Evolutionary conservation across 2,113 vertebrate species (phyloP).

Genomic region (human (Homo sapiens)): GRCh38 chr2:29895001-29895500

Average conservation of each 20-base stretch:
- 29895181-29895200: slow-evolving; percentile 50
- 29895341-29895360: neutral
- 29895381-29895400: slow-evolving; percentile 41
- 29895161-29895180: slow-evolving; percentile 55
- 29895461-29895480: neutral
- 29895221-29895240: slow-evolving; percentile 49
- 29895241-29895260: neutral
- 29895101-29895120: slow-evolving; percentile 85
- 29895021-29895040: slow-evolving; percentile 72
- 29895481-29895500: neutral
- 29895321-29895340: slow-evolving; percentile 50
- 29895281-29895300: slow-evolving; percentile 33
- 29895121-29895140: slow-evolving; percentile 77
- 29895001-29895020: slow-evolving; percentile 74
- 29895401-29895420: neutral
- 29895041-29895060: slow-evolving; percentile 79
- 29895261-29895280: slow-evolving; percentile 26
- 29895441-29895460: neutral
- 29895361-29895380: slow-evolving; percentile 53
- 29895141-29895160: slow-evolving; percentile 70
- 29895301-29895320: slow-evolving; percentile 9
- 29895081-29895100: slow-evolving; percentile 81
- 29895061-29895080: slow-evolving; percentile 79
- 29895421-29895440: slow-evolving; percentile 1
- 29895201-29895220: slow-evolving; percentile 72